A percentile compares a stretch with the other conserved stretches of the same genome.
Conservation (phyloP, 2,888 invertebrate genomes). For the Sinelater perroti region DNA sequence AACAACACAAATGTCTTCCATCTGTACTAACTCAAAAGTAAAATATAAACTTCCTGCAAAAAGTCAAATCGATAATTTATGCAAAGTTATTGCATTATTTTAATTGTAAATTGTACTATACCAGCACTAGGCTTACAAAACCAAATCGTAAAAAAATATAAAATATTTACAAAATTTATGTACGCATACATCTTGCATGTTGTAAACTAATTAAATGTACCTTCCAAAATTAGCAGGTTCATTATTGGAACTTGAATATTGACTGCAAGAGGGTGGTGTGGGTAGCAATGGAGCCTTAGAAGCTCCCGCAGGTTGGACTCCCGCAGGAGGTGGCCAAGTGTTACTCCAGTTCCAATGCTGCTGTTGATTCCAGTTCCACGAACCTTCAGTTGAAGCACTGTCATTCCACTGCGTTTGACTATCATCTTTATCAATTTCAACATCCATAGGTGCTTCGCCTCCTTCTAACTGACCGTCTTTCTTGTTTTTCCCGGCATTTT, state of each 20-base stretch:
- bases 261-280: slow-evolving; percentile 52
- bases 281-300: slow-evolving; percentile 57
- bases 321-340: slow-evolving; percentile 57
- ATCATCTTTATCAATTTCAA: slow-evolving; percentile 78
- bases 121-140: no score
- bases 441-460: slow-evolving; percentile 89
- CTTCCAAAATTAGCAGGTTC: slow-evolving; percentile 37
- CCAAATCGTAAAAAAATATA: no score
- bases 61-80: no score
- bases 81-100: no score
- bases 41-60: no score
- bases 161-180: no score
- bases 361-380: slow-evolving; percentile 59
- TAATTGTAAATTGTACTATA: no score
- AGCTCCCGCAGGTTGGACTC: slow-evolving; percentile 55
- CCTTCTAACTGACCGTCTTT: slow-evolving; percentile 68
- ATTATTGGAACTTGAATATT: slow-evolving; percentile 49
- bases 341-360: slow-evolving; percentile 60
- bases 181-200: no score
- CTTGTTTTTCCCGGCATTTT: slow-evolving; percentile 46
- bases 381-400: slow-evolving; percentile 42
- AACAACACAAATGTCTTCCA: no score
- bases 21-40: no score
- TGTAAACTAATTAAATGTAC: slow-evolving; percentile 32
- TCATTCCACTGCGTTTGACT: slow-evolving; percentile 43